These are phyloP conservation scores for Scytalopus superciliaris DNA, from an alignment of 2,113 vertebrate species.

Conservation along the genomic window DNA sequence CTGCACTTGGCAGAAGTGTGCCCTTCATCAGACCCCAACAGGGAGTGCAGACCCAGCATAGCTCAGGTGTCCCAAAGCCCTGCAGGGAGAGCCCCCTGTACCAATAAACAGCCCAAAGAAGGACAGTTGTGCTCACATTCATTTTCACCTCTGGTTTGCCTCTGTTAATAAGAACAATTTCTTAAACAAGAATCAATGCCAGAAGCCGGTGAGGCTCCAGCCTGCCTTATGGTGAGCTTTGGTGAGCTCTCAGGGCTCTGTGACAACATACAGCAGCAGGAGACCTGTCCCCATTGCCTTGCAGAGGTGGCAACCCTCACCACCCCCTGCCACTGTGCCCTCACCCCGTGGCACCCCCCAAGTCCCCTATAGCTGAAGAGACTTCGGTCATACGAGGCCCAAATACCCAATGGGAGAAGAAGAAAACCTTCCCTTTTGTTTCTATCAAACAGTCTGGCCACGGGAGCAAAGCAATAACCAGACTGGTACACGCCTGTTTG, in stretches of 20 bases:
- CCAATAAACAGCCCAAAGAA: background rate
- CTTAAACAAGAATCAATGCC: background rate
- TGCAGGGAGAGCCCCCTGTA: rapidly evolving
- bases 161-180: background rate
- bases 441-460: background rate
- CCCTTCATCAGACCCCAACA: background rate
- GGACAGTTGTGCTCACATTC: rapidly evolving
- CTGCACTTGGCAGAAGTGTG: rapidly evolving
- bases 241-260: background rate
- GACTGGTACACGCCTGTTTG: slow-evolving; percentile 1
- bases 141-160: background rate
- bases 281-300: background rate
- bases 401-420: rapidly evolving
- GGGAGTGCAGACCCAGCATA: rapidly evolving
- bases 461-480: background rate
- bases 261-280: background rate
- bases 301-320: rapidly evolving
- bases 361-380: background rate
- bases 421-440: background rate
- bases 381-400: background rate
- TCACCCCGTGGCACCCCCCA: rapidly evolving
- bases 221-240: background rate
- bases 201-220: background rate
- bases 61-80: background rate
- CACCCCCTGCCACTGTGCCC: rapidly evolving